Conservation (phyloP, 2,797 vertebrate genomes). For the Halcyon leucocephala region DNA sequence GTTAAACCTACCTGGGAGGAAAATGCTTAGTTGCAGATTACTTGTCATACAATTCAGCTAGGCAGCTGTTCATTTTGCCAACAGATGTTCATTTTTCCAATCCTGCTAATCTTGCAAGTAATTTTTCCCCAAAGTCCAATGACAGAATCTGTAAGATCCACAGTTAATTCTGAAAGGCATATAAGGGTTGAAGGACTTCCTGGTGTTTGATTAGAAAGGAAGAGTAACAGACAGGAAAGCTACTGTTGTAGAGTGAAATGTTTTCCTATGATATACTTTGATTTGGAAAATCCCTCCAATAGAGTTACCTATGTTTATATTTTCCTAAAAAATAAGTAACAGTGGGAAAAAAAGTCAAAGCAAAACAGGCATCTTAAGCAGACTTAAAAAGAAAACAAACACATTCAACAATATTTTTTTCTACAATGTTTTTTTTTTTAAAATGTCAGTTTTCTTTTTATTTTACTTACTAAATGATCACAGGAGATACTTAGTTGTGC, state of each 20-base stretch:
- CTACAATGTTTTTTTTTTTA: neutral
- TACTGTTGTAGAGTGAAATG: neutral
- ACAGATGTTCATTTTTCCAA: conserved; percentile 39
- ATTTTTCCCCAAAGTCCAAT: neutral
- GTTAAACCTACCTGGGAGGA: neutral
- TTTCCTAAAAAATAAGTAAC: neutral
- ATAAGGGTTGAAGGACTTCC: neutral
- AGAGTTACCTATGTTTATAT: neutral
- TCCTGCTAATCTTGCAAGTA: conserved; percentile 15
- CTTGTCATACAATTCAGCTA: neutral
- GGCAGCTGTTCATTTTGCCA: conserved; percentile 28
- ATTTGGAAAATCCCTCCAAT: neutral
- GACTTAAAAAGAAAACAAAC: neutral
- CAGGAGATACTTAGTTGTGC: neutral
- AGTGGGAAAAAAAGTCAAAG: neutral
- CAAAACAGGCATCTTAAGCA: neutral
- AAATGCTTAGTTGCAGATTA: conserved; percentile 1
- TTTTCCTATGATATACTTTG: neutral
- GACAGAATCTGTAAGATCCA: neutral
- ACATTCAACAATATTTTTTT: neutral
- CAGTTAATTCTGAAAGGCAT: neutral
- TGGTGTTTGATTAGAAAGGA: neutral
- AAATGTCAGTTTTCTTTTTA: neutral
- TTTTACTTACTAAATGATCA: neutral
- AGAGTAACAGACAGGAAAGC: neutral